These are phyloP conservation scores for Ctenochaetus hawaiiensis DNA, from an alignment of 2,797 vertebrate species.

Conservation along the genomic window DNA sequence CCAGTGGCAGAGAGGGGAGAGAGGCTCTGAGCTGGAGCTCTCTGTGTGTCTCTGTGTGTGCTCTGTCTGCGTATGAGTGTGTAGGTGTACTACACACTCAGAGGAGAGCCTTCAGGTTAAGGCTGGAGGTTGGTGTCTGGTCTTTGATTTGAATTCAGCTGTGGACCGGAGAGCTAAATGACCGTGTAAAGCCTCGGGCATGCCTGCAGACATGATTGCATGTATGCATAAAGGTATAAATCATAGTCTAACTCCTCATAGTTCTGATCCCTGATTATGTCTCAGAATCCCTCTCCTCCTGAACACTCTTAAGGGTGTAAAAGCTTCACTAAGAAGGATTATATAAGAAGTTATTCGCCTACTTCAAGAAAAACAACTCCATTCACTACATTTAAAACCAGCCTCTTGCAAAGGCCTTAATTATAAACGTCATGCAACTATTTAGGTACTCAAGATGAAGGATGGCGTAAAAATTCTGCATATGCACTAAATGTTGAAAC, in stretches of 20 bases:
- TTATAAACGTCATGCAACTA: constrained; percentile 19
- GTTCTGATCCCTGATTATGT: constrained; percentile 30
- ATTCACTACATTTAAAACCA: constrained; percentile 24
- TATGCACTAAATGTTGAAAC: neutral
- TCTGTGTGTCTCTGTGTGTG: constrained; percentile 9
- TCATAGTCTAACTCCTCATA: constrained; percentile 4
- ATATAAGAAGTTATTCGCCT: constrained; percentile 13
- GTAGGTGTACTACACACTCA: constrained; percentile 26
- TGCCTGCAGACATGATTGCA: constrained; percentile 43
- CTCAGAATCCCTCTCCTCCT: constrained; percentile 21
- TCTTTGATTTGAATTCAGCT: constrained; percentile 73
- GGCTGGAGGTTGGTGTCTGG: constrained; percentile 20
- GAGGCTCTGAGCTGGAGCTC: constrained; percentile 24
- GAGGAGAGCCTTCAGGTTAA: constrained; percentile 48
- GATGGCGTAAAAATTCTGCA: constrained; percentile 5
- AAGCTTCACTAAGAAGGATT: constrained; percentile 24
- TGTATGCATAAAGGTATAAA: constrained; percentile 31
- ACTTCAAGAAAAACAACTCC: constrained; percentile 29
- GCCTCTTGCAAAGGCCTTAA: neutral
- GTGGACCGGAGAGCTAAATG: constrained; percentile 44
- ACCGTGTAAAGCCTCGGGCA: constrained; percentile 50
- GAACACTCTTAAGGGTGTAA: constrained; percentile 17
- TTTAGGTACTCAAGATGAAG: constrained; percentile 21
- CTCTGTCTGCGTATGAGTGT: constrained; percentile 20
- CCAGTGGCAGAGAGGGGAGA: constrained; percentile 34